phyloP scores from a whole-genome alignment of 2,888 invertebrate species.

The Drosophila paracracens region DNA sequence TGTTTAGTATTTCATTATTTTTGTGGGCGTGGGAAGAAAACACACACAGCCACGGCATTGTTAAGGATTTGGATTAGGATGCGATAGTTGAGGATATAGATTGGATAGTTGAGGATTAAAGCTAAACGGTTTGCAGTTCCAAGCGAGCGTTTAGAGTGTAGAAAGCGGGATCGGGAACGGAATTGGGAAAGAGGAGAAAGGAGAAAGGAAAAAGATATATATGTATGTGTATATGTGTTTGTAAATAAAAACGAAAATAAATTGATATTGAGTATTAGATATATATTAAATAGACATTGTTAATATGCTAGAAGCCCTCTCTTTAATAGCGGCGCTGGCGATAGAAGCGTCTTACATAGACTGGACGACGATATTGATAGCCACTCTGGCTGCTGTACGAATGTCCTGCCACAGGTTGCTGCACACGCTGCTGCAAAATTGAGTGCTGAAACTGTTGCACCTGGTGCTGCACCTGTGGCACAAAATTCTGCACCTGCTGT shows the following conservation, averaged over 20 bases:
- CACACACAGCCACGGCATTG: slow-evolving; percentile 41
- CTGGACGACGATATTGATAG: slow-evolving; percentile 83
- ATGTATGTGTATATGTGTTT: slow-evolving; percentile 3
- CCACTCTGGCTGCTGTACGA: slow-evolving; percentile 71
- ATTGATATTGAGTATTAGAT: slow-evolving; percentile 54
- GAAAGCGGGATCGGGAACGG: slow-evolving; percentile 36
- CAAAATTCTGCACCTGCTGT: slow-evolving; percentile 64
- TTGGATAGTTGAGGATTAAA: slow-evolving; percentile 44
- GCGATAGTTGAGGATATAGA: slow-evolving; percentile 49
- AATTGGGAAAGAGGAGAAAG: slow-evolving; percentile 22
- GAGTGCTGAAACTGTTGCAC: slow-evolving; percentile 32
- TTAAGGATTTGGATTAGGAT: slow-evolving; percentile 50
- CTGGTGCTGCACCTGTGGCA: slow-evolving; percentile 37
- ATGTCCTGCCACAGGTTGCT: slow-evolving; percentile 72
- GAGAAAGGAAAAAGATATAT: slow-evolving; percentile 16
- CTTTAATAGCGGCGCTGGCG: slow-evolving; percentile 79
- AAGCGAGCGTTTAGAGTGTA: slow-evolving; percentile 44
- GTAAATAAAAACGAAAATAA: slow-evolving; percentile 62
- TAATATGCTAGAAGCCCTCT: slow-evolving; percentile 55
- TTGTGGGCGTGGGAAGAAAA: slow-evolving; percentile 33
- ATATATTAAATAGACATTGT: slow-evolving; percentile 65
- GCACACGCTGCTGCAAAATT: slow-evolving; percentile 57
- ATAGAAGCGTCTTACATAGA: slow-evolving; percentile 79
- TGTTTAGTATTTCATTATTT: slow-evolving; percentile 53
- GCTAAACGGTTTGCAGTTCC: slow-evolving; percentile 51